Evolutionary conservation across 2,888 invertebrate species (phyloP), one percentile per base, ranked within the genome.

Genomic region (Heliconius erato): DNA sequence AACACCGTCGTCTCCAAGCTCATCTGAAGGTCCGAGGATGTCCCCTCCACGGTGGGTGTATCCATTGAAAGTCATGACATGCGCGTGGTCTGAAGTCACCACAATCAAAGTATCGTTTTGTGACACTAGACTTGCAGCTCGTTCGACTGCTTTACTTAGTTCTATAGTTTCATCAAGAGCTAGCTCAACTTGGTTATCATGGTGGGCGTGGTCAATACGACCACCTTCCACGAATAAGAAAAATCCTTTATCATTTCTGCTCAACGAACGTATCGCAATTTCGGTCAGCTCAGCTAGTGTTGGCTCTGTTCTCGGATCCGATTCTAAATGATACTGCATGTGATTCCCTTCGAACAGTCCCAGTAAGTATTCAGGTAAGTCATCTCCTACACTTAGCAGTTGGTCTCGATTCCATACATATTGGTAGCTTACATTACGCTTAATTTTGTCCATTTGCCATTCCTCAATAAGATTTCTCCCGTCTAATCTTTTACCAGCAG

Each of bases 201-300:
- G 98, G 89, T 97, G 97, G 0, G 97, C 97, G 86, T 97, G 96
- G 89, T 97, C 97, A 78, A 97, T 97, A 85, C 96, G 94, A 0
- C 97, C 97, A 81, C 93, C 97, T 91, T 97, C 97, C 28, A 98
- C 97, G 89, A 98, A 97, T n/a, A 98, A 92, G 88, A 98, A 98
- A 90, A 96, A 98, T 0, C 98, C 98, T 1, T 97, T 95, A 19
- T 94, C 91, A 87, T 97, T 96, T 84, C 96, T 96, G 44, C 95
- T 94, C 76, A 98, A 94, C 3, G 97, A 94, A 81, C 97, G 95
- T 63, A 98, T 97, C 0, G 98, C 98, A 12, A 96, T 96, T 92
- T 93, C 94, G 0, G 94, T 94, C 74, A 94, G 87, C 49, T 94
- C 94, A 0, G 93, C 92, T 23, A 98, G 92, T 0, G 93, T 90